Evolutionary conservation across 2,797 vertebrate genomes (phyloP).

Genomic region (Sylvilagus floridanus): DNA sequence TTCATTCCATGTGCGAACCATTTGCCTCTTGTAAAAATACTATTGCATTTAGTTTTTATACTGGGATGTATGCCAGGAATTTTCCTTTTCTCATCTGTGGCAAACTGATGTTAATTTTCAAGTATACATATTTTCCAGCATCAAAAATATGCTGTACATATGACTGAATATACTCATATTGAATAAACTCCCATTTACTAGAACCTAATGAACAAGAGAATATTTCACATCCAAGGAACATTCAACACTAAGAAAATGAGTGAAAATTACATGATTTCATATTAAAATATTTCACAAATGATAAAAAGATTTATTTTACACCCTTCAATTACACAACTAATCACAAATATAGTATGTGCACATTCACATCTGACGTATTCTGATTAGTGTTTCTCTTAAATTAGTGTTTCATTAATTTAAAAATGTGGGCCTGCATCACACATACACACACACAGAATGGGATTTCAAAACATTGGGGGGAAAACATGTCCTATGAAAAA

Average conservation of each 20-base stretch:
- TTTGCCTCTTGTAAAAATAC: conserved; percentile 10
- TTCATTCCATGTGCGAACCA: neutral
- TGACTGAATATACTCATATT: neutral
- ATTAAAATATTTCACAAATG: neutral
- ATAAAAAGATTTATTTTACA: neutral
- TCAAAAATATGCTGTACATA: neutral
- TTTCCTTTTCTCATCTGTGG: neutral
- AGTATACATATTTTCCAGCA: neutral
- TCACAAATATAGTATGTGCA: neutral
- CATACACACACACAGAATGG: no score
- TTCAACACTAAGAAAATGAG: neutral
- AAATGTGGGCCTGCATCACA: neutral
- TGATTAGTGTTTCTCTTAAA: neutral
- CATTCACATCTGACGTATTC: neutral
- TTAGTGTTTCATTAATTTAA: neutral
- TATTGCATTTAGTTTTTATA: neutral
- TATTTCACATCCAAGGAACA: conserved; percentile 17
- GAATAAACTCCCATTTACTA: neutral
- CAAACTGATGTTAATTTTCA: neutral
- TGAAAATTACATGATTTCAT: neutral
- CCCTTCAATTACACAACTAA: neutral
- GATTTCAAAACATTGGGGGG: no score
- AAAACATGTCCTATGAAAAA: no score
- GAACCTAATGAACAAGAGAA: neutral
- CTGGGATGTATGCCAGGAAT: neutral